These are phyloP conservation scores for Cataglyphis albicans DNA, from an alignment of 2,888 invertebrate genomes.

Conservation along the genomic window DNA sequence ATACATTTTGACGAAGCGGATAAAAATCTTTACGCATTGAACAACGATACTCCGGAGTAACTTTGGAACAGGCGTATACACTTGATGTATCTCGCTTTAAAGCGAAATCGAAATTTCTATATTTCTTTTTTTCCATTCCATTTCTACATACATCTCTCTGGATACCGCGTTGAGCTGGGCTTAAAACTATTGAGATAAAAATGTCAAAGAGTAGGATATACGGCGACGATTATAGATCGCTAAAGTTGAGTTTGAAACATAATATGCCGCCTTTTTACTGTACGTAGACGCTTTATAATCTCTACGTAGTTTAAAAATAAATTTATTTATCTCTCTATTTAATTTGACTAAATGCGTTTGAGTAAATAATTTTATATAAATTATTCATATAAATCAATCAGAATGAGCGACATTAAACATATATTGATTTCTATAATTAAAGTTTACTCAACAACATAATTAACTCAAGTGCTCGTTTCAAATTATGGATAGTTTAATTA, in stretches of 20 bases:
- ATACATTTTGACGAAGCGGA: slow-evolving; percentile 12
- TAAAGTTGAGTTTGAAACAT: neutral
- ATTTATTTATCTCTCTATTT: neutral
- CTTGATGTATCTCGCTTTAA: neutral
- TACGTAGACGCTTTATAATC: neutral
- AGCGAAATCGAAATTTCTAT: slow-evolving; percentile 25
- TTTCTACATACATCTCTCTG: neutral
- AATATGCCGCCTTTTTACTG: neutral
- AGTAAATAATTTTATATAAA: neutral
- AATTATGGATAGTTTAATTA: neutral
- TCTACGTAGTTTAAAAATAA: neutral
- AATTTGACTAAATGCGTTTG: neutral
- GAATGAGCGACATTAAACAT: neutral
- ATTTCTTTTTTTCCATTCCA: neutral
- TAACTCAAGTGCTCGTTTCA: neutral
- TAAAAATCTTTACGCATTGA: neutral
- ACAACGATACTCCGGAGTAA: neutral
- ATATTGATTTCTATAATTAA: neutral
- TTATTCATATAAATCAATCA: neutral
- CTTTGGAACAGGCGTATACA: neutral
- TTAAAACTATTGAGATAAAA: slow-evolving; percentile 32
- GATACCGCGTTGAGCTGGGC: neutral
- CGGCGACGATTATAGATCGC: slow-evolving; percentile 12
- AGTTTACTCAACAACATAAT: neutral
- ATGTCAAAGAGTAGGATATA: slow-evolving; percentile 33